Evolutionary conservation across 2,888 invertebrate genomes (phyloP).

Genomic region (Scrobipalpa atriplicella): DNA sequence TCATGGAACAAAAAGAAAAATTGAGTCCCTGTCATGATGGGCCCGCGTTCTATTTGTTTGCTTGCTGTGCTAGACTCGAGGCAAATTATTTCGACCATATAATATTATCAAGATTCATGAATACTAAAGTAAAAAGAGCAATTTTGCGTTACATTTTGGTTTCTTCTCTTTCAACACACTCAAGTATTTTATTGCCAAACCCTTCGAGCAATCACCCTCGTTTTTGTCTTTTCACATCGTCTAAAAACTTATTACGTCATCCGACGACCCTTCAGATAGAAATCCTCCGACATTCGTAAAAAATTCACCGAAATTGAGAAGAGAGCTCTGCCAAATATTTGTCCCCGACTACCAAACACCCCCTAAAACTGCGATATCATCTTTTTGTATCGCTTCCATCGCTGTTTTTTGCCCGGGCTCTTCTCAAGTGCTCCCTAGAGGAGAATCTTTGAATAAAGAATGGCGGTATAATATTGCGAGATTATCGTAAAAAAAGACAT

Average conservation of each 20-base stretch:
- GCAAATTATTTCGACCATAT: too few species aligned
- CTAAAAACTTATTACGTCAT: slow-evolving; percentile 29
- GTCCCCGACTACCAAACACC: slow-evolving; percentile 12
- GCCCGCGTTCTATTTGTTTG: too few species aligned
- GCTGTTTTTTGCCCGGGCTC: not conserved
- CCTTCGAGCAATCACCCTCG: not conserved
- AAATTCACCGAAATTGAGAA: slow-evolving; percentile 24
- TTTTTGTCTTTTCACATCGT: slow-evolving; percentile 16
- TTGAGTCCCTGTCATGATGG: too few species aligned
- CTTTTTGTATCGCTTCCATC: not conserved
- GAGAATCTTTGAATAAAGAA: not conserved
- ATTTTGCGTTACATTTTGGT: too few species aligned
- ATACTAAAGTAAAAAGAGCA: too few species aligned
- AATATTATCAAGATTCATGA: too few species aligned
- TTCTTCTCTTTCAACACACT: not conserved
- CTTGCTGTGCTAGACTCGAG: too few species aligned
- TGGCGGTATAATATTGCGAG: too few species aligned
- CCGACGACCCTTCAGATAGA: slow-evolving; percentile 6
- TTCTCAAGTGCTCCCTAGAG: not conserved
- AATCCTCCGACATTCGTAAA: slow-evolving; percentile 25
- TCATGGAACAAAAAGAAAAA: too few species aligned
- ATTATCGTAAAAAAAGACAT: slow-evolving; percentile 4
- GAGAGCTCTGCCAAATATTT: slow-evolving; percentile 25
- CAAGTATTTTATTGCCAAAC: slow-evolving; percentile 5
- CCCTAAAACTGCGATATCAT: slow-evolving; percentile 11